Base-by-base conservation (phyloP, 2,113 vertebrate genomes). In the Seriola quinqueradiata region DNA sequence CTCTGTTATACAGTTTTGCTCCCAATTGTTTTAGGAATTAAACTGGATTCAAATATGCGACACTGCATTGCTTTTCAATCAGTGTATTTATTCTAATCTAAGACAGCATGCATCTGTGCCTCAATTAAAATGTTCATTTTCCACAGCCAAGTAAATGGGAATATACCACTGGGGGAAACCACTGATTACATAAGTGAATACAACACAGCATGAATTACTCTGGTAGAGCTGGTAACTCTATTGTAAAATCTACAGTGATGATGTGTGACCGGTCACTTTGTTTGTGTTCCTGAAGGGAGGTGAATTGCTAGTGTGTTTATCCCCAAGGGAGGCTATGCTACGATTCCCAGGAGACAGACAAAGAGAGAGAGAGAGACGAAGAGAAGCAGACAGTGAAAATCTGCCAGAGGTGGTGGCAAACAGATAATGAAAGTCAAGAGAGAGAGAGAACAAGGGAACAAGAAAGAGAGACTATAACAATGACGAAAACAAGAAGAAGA, bases 221-320 rank as follows among this genome's bases (percentile, higher is more conserved):
- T 3, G 36, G 55, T 54, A 73, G 60, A 78, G 44, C 60, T 42
- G 54, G 21, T 58, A 67, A 75, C 72, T 83, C 38, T 54, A 58
- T 70, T 76, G 66, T 67, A 59, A 69, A 82, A 73, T 82, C 75
- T 59, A 60, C 58, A 70, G 54, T 48, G 28, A 85, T 81, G 60
- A 81, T 44, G 70, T 77, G 76, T 17, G 69, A 79, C 82, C 9
- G 55, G 81, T 73, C 72, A 84, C 64, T 81, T 70, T 89, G 83
- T 86, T 83, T 84, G 70, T 77, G 55, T 57, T 66, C 73, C 81
- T 72, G 1, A 65, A 81, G 78, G 57, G 65, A 77, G 34, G 34
- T 60, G 48, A 55, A 73, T 55, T 82, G 5, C 50, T 19, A 32
- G 32, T 83, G 70, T 86, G 85, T 84, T 81, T 87, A 81, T 87